Percentiles rank a stretch among this genome's conserved stretches.
Evolutionary conservation across 2,113 vertebrate genomes (phyloP).

Genomic region (Oreochromis spilurus): DNA sequence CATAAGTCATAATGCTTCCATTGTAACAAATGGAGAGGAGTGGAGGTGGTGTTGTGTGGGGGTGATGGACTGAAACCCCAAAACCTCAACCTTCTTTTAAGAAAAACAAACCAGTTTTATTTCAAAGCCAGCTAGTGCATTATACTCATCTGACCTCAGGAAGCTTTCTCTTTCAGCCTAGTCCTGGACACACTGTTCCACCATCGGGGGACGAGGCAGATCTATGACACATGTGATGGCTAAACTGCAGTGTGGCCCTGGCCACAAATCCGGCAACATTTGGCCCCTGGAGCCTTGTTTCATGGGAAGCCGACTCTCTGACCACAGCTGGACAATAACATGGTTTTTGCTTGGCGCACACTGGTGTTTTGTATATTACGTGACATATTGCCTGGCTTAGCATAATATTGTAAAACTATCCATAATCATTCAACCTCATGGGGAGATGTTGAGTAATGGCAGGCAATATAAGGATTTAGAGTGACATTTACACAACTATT

Average conservation of each 20-base stretch:
- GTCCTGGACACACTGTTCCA: constrained; percentile 51
- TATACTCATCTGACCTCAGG: constrained; percentile 66
- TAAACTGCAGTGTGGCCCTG: constrained; percentile 47
- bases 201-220: constrained; percentile 31
- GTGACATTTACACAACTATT: constrained; percentile 4
- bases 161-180: constrained; percentile 48
- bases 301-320: constrained; percentile 30
- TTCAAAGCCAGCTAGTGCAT: constrained; percentile 54
- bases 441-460: constrained; percentile 33
- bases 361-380: constrained; percentile 34
- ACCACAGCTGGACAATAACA: constrained; percentile 46
- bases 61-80: constrained; percentile 55
- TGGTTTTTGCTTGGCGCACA: constrained; percentile 29
- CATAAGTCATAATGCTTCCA: constrained; percentile 44
- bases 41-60: constrained; percentile 60
- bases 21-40: constrained; percentile 54
- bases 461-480: not conserved
- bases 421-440: constrained; percentile 23
- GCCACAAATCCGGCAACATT: constrained; percentile 43
- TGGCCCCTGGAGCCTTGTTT: constrained; percentile 42
- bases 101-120: constrained; percentile 70
- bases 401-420: constrained; percentile 38
- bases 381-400: constrained; percentile 48
- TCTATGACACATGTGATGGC: constrained; percentile 44
- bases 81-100: constrained; percentile 68